Evolutionary conservation across 2,888 invertebrate genomes (phyloP), one percentile per base, ranked within the genome.

Genomic region (Ennomos erosarius): DNA sequence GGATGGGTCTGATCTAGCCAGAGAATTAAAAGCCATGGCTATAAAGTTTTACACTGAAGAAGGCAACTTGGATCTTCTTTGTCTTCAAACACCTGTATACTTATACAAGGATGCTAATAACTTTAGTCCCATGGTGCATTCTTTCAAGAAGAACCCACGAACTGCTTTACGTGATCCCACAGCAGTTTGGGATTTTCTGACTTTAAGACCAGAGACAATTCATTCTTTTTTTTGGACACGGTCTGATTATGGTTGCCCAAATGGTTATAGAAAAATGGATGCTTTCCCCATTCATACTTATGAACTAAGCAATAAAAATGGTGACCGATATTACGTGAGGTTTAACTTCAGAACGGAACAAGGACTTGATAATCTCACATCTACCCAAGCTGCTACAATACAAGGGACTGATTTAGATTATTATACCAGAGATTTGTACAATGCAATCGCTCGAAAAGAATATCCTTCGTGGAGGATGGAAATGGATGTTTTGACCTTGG

Each of bases 331-430:
- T 67, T 98, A 95, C 79, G 97, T 96, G 64, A 98, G 97, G 92
- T 98, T 98, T 88, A 98, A 98, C 82, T 96, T 95, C 76, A 97
- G 97, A 94, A 96, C 97, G 1, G 95, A 98, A 81, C 97, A 98
- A 87, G 97, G 97, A 8, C 95, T 98, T 66, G 95, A 95, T 79
- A 96, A 96, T 82, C 79, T 98, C 45, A 87, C 93, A 33, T 90
- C 93, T 0, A 93, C 94, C 1, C 92, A 93, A 76, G 97, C 96
- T 0, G 91, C 74, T 0, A 85, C 94, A 45, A 85, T 98, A 35
- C 86, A 94, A n/a, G 93, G 94, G 1, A 78, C 87, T 13, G 97
- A 98, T 85, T 97, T 97, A 0, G 98, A 98, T 87, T 98, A 98
- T 79, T 93, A 94, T 34, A 95, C 95, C 56, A 94, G 96, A 59